Percentiles rank a stretch among this genome's conserved stretches.
Evolutionary conservation across 2,888 invertebrate genomes (phyloP).

Genomic region (Allygus modestus): DNA sequence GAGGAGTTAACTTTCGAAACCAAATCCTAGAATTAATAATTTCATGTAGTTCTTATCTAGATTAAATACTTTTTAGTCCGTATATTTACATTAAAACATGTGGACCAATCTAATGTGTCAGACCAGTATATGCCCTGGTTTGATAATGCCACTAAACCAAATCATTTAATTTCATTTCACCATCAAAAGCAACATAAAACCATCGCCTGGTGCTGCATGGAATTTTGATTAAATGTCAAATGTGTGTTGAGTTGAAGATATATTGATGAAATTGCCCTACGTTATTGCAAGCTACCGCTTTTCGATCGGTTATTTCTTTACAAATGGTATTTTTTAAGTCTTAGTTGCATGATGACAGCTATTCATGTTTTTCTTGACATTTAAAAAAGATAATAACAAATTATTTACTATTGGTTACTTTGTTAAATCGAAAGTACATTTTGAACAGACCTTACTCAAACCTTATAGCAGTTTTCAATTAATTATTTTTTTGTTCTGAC

Average conservation of each 20-base stretch:
- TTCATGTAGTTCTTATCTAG: not conserved
- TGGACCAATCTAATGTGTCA: not conserved
- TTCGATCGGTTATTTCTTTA: not conserved
- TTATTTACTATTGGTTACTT: not conserved
- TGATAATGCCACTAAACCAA: not conserved
- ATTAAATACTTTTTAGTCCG: not conserved
- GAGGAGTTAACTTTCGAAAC: not conserved
- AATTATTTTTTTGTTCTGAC: too few species aligned
- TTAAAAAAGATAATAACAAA: too few species aligned
- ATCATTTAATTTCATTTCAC: not conserved
- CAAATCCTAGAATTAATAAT: not conserved
- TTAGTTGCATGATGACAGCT: not conserved
- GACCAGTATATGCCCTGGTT: not conserved
- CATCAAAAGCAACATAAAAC: constrained; percentile 5
- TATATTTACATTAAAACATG: not conserved
- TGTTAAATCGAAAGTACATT: too few species aligned
- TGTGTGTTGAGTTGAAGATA: not conserved
- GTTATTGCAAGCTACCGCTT: too few species aligned
- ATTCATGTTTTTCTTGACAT: not conserved
- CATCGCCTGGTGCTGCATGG: constrained; percentile 2
- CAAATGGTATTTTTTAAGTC: not conserved
- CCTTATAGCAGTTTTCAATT: too few species aligned
- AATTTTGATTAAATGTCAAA: not conserved
- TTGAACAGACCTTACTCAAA: too few species aligned
- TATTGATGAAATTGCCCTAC: not conserved